Evolutionary conservation across 1,140 invertebrate genomes (phyloP), one percentile per base, ranked within the genome.

Genomic region (Eubasilissa regina): DNA sequence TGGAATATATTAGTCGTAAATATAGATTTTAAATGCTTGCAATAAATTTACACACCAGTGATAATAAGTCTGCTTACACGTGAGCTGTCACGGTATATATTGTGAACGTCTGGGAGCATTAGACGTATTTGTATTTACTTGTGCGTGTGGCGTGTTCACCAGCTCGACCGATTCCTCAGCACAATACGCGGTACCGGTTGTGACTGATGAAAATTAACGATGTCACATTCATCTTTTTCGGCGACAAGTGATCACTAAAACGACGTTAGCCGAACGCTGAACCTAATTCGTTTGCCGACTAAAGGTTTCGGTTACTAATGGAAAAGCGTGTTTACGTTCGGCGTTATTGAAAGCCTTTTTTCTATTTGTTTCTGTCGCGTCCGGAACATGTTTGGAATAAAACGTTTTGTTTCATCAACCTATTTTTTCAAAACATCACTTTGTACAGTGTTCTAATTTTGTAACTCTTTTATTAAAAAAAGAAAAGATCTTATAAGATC

Each of bases 131-230:
- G n/a, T 64, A 21, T 64, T 64, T 64, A 25, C 60, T 10, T 64
- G 60, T 15, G 60, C 60, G 35, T 13, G 10, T 44, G 35, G 60
- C 60, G 60, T 64, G 60, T 25, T 43, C 60, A 15, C 19, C 11
- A 1, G 19, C 60, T 25, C 10, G 35, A 13, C 6, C 60, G 35
- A 64, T 64, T 64, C 25, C 35, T 7, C 15, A 3, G 10, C 10
- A 70, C 66, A 47, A 70, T 70, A 48, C 25, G 3, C 44, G 51
- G 70, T 44, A 25, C 60, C 60, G 25, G 19, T 73, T 53, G 17
- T 55, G 53, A 73, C 10, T 73, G 70, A 73, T 73, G 70, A 73
- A 73, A 73, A 73, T 55, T 51, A 73, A 55, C 47, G 70, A 73
- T 35, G 70, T 51, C 70, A 53, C 70, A 55, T 73, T 73, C 60